Percentiles rank a stretch among this genome's conserved stretches.
Evolutionary conservation across 2,113 vertebrate genomes (phyloP).

Genomic region (Halcyon senegalensis): DNA sequence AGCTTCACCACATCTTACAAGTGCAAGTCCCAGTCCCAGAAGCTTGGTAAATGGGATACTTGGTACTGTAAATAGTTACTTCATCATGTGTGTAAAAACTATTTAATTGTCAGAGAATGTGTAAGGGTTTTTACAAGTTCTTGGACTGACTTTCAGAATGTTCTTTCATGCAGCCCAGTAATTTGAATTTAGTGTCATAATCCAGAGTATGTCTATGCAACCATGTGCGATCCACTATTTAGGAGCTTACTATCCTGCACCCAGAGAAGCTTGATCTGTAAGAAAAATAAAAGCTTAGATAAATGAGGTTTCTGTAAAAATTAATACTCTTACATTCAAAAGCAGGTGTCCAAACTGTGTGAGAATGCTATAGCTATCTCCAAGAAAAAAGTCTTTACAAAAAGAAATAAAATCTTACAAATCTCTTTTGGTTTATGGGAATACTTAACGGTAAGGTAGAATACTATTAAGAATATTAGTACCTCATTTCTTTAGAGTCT

Average conservation of each 20-base stretch:
- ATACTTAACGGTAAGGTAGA: not conserved
- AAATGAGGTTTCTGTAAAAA: not conserved
- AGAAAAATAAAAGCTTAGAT: not conserved
- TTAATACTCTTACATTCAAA: not conserved
- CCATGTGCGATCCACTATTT: not conserved
- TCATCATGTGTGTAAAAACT: not conserved
- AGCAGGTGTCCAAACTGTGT: not conserved
- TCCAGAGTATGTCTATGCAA: not conserved
- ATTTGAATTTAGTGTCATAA: not conserved
- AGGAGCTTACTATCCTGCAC: not conserved
- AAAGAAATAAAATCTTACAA: not conserved
- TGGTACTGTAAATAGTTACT: not conserved
- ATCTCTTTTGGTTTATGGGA: not conserved
- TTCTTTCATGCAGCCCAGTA: not conserved
- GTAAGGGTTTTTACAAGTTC: not conserved
- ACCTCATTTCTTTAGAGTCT: not conserved
- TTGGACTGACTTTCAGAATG: not conserved
- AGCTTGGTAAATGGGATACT: not conserved
- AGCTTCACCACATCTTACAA: not conserved
- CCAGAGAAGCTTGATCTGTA: not conserved
- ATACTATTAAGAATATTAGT: not conserved
- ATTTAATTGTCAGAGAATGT: not conserved
- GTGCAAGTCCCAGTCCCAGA: not conserved
- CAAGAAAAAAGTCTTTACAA: not conserved
- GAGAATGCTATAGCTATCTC: not conserved